Evolutionary conservation across 23 tunicate species (phyloP), one percentile per base, ranked within the genome.

Genomic region (Clavelina lepadiformis): DNA sequence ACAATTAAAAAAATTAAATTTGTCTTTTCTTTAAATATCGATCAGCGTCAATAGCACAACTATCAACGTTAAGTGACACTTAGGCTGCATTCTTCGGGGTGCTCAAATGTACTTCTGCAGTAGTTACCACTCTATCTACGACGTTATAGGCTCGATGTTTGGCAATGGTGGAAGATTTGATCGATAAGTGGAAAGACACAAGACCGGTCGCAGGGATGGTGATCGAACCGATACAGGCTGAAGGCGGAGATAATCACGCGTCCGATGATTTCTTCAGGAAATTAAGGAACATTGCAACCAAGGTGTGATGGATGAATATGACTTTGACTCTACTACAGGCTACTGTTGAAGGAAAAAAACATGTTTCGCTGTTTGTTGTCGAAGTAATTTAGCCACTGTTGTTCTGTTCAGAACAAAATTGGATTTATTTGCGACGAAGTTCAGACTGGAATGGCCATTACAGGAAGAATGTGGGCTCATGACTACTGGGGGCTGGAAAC

Each of bases 381-480:
- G n/a, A n/a, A n/a, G n/a, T n/a, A n/a, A n/a, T n/a, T n/a, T n/a
- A n/a, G n/a, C n/a, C n/a, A n/a, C n/a, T n/a, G n/a, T n/a, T n/a
- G n/a, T n/a, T 6, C 47, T 46, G 46, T 46, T 5, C 69, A 78
- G 85, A 68, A 86, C 49, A 55, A 71, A 18, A 52, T 92, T 37
- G 91, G 71, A 53, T 85, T 93, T 35, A 79, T 93, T 20, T 66
- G 76, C 35, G 99, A 93, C 71, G 99, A 93, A 69, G 99, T 93
- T 4, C 99, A 93, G 57, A 85, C 99, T 0, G 99, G 99, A 7
- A 67, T 79, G 76, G 88, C 75, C 1, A 64, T 85, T 5, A 75
- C 89, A 23, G 99, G 99, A 23, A 64, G 63, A 45, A 87, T 84
- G 85, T 93, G 99, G 99, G 99, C 99, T 28, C 95, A 93, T 49